Percentiles rank a stretch among this genome's conserved stretches.
Evolutionary conservation across 2,113 vertebrate species (phyloP).

Genomic region (Delphinapterus leucas): DNA sequence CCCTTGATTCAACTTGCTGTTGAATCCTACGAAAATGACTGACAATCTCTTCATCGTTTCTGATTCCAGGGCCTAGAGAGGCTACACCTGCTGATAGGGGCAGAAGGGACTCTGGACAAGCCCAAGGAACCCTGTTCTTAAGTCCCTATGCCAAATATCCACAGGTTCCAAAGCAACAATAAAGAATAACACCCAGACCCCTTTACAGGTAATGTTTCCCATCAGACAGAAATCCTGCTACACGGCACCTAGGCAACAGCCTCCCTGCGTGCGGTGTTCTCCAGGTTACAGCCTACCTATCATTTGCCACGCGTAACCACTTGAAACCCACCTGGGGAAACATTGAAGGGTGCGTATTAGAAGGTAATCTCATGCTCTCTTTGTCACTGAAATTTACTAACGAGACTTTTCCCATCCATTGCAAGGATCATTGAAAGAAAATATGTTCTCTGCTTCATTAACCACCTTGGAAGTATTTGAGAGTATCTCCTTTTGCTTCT

Average conservation of each 20-base stretch:
- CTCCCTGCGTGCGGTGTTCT: fast-evolving
- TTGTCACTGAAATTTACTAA: background rate
- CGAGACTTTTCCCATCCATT: background rate
- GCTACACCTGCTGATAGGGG: background rate
- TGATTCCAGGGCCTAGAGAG: background rate
- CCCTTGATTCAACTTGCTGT: background rate
- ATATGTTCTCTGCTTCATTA: background rate
- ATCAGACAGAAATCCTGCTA: background rate
- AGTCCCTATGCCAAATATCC: background rate
- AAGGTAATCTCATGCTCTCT: background rate
- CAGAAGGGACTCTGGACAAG: background rate
- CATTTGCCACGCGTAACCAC: background rate
- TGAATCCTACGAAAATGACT: background rate
- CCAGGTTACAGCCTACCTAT: background rate
- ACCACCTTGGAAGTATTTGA: background rate
- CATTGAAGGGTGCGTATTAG: background rate
- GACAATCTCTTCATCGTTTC: background rate
- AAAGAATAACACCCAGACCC: background rate
- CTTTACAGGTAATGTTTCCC: background rate
- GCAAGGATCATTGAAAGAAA: background rate
- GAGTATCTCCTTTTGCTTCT: background rate
- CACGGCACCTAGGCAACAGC: fast-evolving
- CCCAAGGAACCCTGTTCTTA: background rate
- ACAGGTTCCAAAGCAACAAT: background rate
- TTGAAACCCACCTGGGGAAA: background rate